phyloP scores from a whole-genome alignment of 2,888 invertebrate species.

The Papilio gigon region DNA sequence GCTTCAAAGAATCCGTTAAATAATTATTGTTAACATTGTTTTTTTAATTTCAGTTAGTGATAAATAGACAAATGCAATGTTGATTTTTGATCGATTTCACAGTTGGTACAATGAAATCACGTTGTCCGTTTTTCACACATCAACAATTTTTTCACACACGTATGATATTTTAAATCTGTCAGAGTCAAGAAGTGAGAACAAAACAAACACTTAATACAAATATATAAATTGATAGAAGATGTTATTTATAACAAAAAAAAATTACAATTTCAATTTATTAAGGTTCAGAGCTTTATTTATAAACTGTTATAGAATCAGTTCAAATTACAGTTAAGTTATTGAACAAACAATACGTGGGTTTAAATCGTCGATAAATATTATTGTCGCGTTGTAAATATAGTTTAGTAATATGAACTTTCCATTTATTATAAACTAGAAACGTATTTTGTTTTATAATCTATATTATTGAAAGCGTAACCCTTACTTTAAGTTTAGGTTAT shows the following conservation, averaged over 20 bases:
- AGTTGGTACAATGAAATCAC: too few relatives aligned
- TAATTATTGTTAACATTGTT: too few relatives aligned
- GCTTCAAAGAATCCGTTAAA: too few relatives aligned
- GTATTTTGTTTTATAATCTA: neutral
- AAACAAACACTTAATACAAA: conserved; percentile 3
- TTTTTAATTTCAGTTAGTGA: too few relatives aligned
- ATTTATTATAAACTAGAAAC: neutral
- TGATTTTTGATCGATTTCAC: too few relatives aligned
- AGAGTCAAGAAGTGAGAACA: conserved; percentile 18
- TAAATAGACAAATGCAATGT: too few relatives aligned
- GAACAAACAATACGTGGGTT: neutral
- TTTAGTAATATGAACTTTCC: neutral
- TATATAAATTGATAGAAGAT: conserved; percentile 27
- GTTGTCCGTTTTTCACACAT: too few relatives aligned
- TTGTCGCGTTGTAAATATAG: conserved; percentile 21
- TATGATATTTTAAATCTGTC: neutral
- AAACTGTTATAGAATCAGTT: conserved; percentile 35
- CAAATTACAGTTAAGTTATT: conserved; percentile 29
- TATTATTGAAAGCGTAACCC: too few relatives aligned
- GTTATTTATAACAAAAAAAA: conserved; percentile 25
- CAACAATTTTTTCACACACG: too few relatives aligned
- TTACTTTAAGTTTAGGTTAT: too few relatives aligned
- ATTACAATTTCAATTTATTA: conserved; percentile 37
- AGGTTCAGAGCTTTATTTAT: neutral
- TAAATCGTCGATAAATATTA: conserved; percentile 7